Evolutionary conservation across 37 sponge, comb jelly and placozoan genomes (phyloP).

Genomic region (Cliona cf. orientalis): DNA sequence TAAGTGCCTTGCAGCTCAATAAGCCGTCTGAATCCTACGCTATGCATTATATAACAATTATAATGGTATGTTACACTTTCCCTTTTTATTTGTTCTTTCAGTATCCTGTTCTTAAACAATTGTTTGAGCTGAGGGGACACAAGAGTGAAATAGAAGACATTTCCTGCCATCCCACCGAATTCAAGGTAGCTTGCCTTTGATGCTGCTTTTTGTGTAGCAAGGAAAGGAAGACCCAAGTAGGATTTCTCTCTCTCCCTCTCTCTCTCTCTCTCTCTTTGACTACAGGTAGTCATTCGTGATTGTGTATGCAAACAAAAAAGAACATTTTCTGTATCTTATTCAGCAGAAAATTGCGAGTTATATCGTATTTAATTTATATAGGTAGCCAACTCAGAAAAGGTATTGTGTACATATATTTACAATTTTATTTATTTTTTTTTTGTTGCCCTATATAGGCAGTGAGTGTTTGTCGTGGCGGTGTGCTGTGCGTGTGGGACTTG

Average conservation of each 20-base stretch:
- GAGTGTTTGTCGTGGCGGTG: not conserved
- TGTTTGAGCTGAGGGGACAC: conserved; percentile 30
- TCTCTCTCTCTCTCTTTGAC: not conserved
- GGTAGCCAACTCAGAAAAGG: no score
- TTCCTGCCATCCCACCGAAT: conserved; percentile 28
- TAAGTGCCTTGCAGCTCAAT: not conserved
- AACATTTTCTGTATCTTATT: no score
- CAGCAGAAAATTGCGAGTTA: no score
- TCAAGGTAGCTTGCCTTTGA: conserved; percentile 4
- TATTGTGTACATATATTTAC: no score
- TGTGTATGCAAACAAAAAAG: not conserved
- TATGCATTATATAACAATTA: not conserved
- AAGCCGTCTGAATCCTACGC: not conserved
- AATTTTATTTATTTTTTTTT: not conserved
- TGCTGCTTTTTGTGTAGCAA: not conserved
- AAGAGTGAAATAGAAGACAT: conserved; percentile 52
- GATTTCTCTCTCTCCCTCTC: no score
- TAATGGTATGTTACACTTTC: not conserved
- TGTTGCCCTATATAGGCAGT: not conserved
- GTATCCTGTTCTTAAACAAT: conserved; percentile 36
- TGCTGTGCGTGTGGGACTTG: conserved; percentile 10
- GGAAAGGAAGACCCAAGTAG: no score
- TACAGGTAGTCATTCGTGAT: no score
- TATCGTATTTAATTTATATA: no score
- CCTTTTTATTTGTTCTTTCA: not conserved